These are phyloP conservation scores for Eristalis intricaria DNA, from an alignment of 2,888 invertebrate species.

Conservation along the genomic window DNA sequence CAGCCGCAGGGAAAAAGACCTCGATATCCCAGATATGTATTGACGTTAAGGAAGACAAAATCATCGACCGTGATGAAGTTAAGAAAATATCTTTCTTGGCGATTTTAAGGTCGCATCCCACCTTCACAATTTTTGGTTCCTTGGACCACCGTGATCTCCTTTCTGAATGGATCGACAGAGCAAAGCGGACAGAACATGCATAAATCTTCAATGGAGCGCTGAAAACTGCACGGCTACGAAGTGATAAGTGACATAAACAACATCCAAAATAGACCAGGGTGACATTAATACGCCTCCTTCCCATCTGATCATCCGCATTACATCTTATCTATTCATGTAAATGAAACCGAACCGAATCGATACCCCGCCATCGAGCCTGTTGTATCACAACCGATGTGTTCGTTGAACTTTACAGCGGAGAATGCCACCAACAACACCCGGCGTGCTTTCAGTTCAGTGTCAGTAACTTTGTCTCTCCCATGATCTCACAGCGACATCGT, in stretches of 20 bases:
- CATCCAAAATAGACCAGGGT: not conserved
- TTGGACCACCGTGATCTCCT: no score
- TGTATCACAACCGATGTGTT: constrained; percentile 25
- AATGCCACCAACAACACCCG: constrained; percentile 4
- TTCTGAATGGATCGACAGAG: no score
- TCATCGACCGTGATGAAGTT: no score
- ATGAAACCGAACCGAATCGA: constrained; percentile 26
- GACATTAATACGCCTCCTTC: not conserved
- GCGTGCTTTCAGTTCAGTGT: constrained; percentile 27
- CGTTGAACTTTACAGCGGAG: constrained; percentile 48
- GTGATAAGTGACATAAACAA: not conserved
- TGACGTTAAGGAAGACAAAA: no score
- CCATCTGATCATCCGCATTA: not conserved
- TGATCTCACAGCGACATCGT: constrained; percentile 32
- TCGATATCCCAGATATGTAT: no score
- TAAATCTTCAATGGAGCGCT: no score
- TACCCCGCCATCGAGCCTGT: constrained; percentile 13
- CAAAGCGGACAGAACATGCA: no score
- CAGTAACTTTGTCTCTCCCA: constrained; percentile 41
- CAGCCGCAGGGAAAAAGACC: no score
- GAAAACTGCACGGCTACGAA: no score
- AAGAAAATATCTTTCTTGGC: no score
- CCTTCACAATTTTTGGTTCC: no score
- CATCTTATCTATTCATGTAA: constrained; percentile 20
- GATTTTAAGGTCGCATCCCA: no score